Evolutionary conservation across 2,888 invertebrate species (phyloP), one percentile per base, ranked within the genome.

Genomic region (Troides helena): DNA sequence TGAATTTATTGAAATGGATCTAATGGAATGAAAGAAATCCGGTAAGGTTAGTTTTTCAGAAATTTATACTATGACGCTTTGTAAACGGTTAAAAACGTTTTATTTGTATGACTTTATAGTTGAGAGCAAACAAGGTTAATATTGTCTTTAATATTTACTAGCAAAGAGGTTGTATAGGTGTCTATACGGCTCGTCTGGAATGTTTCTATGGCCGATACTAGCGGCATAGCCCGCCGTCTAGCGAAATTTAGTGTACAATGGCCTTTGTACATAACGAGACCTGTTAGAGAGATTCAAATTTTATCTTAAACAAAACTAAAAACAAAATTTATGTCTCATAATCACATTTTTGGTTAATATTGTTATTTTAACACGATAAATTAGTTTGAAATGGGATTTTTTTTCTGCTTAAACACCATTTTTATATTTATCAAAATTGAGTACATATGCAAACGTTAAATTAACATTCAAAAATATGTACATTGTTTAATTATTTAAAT

Each of bases 401-500:
- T 21, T 2, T 12, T 50, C 17, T 50, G 3, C 5, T 17, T 18
- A 17, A 50, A 18, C 50, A 17, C 39, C 39, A 39, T 46, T 46
- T 14, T 46, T 21, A 56, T 56, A 21, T 56, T 56, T 21, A 56
- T 56, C 56, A n/a, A 56, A 56, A n/a, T 8, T 56, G 4, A 56
- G 8, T 66, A 60, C 36, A 30, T 17, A 53, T 59, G 7, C 5
- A 50, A 43, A 43, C 59, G 46, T 65, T 59, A 65, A 25, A 59
- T 17, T 57, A 25, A 39, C 43, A 58, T 43, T 65, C 58, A 59
- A 65, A 65, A 59, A 58, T 53, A 53, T 53, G 53, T 60, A 60
- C 60, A 60, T 60, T 50, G 66, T 66, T 66, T 30, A 66, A 60
- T 66, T 66, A 67, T 67, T 62, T 53, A 62, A 67, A 67, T 67